Base-by-base conservation (phyloP, 1,140 invertebrate species). In the Drosophila seguyi region DNA sequence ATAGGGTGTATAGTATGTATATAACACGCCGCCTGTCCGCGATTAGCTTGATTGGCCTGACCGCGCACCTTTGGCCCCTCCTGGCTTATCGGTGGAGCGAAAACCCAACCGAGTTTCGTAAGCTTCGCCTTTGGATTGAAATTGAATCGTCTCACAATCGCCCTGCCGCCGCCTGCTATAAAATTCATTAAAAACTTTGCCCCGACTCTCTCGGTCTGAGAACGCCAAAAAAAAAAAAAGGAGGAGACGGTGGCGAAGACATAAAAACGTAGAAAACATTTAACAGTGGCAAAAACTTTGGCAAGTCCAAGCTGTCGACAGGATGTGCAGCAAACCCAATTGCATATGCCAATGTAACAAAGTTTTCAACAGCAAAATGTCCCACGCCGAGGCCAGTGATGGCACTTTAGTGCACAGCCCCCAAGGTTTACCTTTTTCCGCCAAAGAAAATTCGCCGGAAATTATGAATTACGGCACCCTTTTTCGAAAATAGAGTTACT, bases 251-350 rank as follows among this genome's bases (percentile, higher is more conserved):
- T 45, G 62, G 56, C 63, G 25, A 76, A 65, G 71, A 69, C 67
- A 78, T 71, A 78, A 78, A 78, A 77, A 79, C 58, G 65, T 41
- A 63, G 48, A 78, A 79, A 88, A 84, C 80, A 88, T 87, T 87
- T 87, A 87, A 88, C 80, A 72, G 84, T 71, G 60, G 80, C 55
- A 78, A 87, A 88, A 88, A 87, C 72, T 87, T 87, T 74, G 53
- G 56, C 80, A 87, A 87, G 84, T 87, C 84, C 84, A 87, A 87
- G 84, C 84, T 87, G 84, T 88, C 84, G 84, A 63, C 84, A 87
- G 84, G 84, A 87, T 87, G 84, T 87, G 84, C 84, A 71, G 84
- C 84, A 88, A 87, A 87, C 84, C 84, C 84, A 87, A 87, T 87
- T 87, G 84, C 84, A 87, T 87, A 87, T 87, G 84, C 84, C 84